These are phyloP conservation scores for Meriones unguiculatus DNA, from an alignment of 2,113 vertebrate genomes.

Conservation along the genomic window DNA sequence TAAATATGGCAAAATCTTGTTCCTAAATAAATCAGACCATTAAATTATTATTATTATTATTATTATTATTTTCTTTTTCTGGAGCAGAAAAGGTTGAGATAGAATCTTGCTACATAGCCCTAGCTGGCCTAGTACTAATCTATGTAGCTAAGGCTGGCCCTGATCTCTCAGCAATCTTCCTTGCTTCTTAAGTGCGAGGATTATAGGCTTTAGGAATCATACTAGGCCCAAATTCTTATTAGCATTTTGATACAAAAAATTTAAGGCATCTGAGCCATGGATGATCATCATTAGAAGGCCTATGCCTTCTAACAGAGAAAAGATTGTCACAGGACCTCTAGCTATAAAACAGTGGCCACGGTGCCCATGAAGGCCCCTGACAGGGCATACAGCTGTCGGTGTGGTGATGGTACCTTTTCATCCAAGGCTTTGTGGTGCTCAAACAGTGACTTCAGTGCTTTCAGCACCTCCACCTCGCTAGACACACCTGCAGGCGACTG, in stretches of 20 bases:
- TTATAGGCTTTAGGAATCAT: neutral
- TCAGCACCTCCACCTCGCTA: slow-evolving; percentile 98
- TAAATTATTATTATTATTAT: no score
- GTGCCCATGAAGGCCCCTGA: neutral
- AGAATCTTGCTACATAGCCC: neutral
- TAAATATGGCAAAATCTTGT: neutral
- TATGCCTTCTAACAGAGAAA: neutral
- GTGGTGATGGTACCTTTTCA: slow-evolving; percentile 91
- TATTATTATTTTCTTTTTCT: neutral
- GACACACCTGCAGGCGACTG: slow-evolving; percentile 98
- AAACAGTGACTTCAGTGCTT: slow-evolving; percentile 98
- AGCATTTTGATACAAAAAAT: neutral
- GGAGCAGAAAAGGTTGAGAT: neutral
- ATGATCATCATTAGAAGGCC: neutral
- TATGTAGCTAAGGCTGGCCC: neutral
- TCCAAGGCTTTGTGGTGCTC: slow-evolving; percentile 99
- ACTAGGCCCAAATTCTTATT: neutral
- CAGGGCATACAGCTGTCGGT: neutral
- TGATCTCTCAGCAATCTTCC: neutral
- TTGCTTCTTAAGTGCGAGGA: neutral
- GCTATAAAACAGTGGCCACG: neutral
- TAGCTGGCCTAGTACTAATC: neutral
- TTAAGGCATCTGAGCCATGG: neutral
- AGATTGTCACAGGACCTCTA: neutral
- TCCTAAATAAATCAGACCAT: neutral